Conservation (phyloP, 1,140 invertebrate genomes). For the Zelostemma sp. region DNA sequence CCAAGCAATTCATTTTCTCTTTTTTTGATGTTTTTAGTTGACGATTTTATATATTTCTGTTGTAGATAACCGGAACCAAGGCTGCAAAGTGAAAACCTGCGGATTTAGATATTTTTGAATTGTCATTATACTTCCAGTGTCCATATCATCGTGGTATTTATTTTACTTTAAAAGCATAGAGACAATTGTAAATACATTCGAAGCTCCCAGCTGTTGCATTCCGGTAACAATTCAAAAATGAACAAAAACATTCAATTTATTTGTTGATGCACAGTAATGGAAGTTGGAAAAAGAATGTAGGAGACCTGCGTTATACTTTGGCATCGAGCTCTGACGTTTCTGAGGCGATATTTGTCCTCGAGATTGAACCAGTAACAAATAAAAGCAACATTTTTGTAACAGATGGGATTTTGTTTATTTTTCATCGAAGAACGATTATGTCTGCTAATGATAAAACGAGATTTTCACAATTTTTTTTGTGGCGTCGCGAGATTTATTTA, state of each 20-base stretch:
- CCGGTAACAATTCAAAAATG: not conserved
- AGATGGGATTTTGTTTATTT: not conserved
- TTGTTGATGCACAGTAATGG: slow-evolving; percentile 40
- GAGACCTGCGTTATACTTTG: no score
- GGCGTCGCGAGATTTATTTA: no score
- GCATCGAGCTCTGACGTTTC: no score
- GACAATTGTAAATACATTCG: slow-evolving; percentile 43
- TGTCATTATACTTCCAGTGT: slow-evolving; percentile 54
- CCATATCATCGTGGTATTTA: slow-evolving; percentile 31
- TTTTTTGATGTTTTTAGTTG: slow-evolving; percentile 3
- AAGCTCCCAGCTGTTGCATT: slow-evolving; percentile 15
- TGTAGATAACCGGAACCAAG: slow-evolving; percentile 61
- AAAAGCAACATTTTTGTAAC: slow-evolving; percentile 45
- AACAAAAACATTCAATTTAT: slow-evolving; percentile 18
- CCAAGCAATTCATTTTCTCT: not conserved
- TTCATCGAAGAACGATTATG: no score
- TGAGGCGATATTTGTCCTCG: slow-evolving; percentile 46
- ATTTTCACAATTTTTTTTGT: no score
- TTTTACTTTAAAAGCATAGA: slow-evolving; percentile 40
- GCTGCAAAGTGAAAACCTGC: slow-evolving; percentile 49
- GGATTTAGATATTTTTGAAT: slow-evolving; percentile 52
- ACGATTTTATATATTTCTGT: slow-evolving; percentile 31
- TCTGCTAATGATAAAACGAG: no score
- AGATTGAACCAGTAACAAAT: slow-evolving; percentile 53
- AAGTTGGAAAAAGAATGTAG: slow-evolving; percentile 63